phyloP scores from a whole-genome alignment of 2,888 invertebrate species.

The Cyclophora albipunctata region DNA sequence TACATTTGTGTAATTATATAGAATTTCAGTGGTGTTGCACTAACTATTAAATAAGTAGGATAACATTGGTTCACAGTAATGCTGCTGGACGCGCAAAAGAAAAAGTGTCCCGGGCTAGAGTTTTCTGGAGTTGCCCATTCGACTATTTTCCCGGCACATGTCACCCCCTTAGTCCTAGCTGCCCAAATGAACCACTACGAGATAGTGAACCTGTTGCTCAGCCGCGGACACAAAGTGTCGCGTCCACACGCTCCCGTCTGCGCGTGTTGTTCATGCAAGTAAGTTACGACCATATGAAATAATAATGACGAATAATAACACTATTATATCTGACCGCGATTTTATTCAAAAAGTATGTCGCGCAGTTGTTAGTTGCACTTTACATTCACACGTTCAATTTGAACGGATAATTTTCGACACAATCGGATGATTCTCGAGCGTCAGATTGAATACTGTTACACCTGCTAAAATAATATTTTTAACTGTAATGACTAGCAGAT shows the following conservation, averaged over 20 bases:
- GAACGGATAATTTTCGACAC: slow-evolving; percentile 18
- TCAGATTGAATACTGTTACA: slow-evolving; percentile 14
- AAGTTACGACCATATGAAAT: slow-evolving; percentile 13
- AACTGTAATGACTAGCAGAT: slow-evolving; percentile 7
- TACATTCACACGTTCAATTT: slow-evolving; percentile 24
- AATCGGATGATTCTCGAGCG: slow-evolving; percentile 14
- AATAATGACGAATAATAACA: slow-evolving; percentile 4
- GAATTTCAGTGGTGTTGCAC: background rate
- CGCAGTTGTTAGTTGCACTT: slow-evolving; percentile 15
- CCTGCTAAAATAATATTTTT: slow-evolving; percentile 6
- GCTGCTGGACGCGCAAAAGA: slow-evolving; percentile 40
- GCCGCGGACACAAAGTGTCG: slow-evolving; percentile 78
- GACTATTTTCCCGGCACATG: slow-evolving; percentile 79
- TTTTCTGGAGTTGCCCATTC: slow-evolving; percentile 48
- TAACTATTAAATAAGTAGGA: too few relatives aligned
- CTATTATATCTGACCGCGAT: too few relatives aligned
- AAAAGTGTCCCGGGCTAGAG: slow-evolving; percentile 45
- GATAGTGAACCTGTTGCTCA: slow-evolving; percentile 78
- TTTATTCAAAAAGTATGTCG: slow-evolving; percentile 13
- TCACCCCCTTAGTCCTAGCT: slow-evolving; percentile 82
- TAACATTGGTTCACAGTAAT: slow-evolving; percentile 35
- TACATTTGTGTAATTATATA: background rate
- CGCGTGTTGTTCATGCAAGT: slow-evolving; percentile 63
- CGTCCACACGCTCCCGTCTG: slow-evolving; percentile 79
- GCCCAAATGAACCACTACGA: slow-evolving; percentile 83